Conservation (phyloP, 1,140 invertebrate genomes). For the Centruroides vittatus region DNA sequence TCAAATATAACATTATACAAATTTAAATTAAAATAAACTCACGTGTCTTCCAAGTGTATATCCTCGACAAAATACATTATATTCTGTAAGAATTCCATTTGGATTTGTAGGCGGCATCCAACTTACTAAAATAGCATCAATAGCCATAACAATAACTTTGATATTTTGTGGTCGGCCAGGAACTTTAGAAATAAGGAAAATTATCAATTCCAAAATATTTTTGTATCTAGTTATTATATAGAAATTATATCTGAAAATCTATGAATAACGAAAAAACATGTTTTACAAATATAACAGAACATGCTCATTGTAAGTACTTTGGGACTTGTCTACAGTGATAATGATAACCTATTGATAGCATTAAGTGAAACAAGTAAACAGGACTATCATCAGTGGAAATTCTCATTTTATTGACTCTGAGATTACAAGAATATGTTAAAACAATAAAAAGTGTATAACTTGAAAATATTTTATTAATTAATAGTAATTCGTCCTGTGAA, state of each 20-base stretch:
- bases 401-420: no score
- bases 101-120: conserved; percentile 7
- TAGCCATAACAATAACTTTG: conserved; percentile 5
- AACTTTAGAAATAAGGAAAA: conserved; percentile 16
- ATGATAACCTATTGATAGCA: no score
- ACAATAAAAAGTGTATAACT: no score
- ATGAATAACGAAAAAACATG: neutral
- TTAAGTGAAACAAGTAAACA: neutral
- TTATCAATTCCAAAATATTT: neutral
- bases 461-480: no score
- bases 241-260: neutral
- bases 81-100: conserved; percentile 8
- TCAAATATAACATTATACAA: no score
- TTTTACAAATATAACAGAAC: no score
- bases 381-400: no score
- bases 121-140: conserved; percentile 8
- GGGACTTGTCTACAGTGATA: neutral
- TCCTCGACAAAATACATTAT: conserved; percentile 31
- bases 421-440: no score
- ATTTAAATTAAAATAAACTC: neutral
- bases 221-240: neutral
- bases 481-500: no score
- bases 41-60: neutral
- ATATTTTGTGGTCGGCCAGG: conserved; percentile 6
- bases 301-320: no score